Conservation (phyloP, 2,797 vertebrate genomes). For the Orientallactaga sibirica region DNA sequence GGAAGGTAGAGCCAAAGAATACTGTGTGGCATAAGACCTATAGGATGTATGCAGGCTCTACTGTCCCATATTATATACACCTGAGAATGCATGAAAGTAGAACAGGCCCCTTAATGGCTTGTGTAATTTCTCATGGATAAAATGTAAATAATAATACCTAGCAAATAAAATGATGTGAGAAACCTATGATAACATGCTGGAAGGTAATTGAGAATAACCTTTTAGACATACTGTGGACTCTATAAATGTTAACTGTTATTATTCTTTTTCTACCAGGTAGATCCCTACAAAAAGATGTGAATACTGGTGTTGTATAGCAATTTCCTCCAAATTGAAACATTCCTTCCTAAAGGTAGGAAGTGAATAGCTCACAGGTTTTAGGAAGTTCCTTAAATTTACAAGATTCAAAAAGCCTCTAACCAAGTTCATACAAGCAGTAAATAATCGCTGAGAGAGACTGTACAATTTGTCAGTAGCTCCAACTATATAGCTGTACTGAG, state of each 20-base stretch:
- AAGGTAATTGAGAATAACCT: constrained; percentile 7
- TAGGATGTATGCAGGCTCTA: neutral
- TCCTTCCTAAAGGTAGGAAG: too few relatives aligned
- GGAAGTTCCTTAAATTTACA: too few relatives aligned
- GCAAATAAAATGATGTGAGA: neutral
- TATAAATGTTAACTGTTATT: neutral
- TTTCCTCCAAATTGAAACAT: too few relatives aligned
- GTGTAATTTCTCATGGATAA: neutral
- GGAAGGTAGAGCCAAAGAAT: neutral
- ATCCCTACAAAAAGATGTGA: neutral
- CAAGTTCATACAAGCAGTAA: too few relatives aligned
- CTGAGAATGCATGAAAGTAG: neutral
- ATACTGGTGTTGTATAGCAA: neutral
- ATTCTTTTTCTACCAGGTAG: constrained; percentile 17
- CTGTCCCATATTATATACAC: neutral
- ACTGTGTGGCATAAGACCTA: neutral
- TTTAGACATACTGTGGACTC: neutral
- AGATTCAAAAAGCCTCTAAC: too few relatives aligned
- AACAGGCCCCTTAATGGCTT: neutral
- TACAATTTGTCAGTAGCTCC: too few relatives aligned
- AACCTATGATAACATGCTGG: neutral
- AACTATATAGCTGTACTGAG: too few relatives aligned
- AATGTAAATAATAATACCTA: constrained; percentile 15
- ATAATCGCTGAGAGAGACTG: too few relatives aligned
- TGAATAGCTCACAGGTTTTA: too few relatives aligned